Base-by-base conservation (phyloP, 2,113 vertebrate genomes). In the Scophthalmus maximus region DNA sequence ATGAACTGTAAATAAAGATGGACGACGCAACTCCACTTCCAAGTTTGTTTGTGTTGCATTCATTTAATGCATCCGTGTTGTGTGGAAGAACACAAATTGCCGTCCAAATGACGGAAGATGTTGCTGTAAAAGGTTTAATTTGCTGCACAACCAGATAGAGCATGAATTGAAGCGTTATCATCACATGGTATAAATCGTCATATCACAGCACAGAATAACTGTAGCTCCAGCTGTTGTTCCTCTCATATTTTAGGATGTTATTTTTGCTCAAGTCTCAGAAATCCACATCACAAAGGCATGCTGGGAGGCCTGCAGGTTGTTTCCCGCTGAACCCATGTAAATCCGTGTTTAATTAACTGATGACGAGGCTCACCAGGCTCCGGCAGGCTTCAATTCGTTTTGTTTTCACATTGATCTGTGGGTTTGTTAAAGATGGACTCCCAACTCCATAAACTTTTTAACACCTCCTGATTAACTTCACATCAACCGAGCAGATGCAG, bases 401-500 rank as follows among this genome's bases (percentile, higher is more conserved):
- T 26, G 64, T 26, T 51, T 59, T 56, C n/a, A 47, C 60, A 63
- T 34, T 26, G 77, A 73, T 76, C 18, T 15, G 64, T 12, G 32
- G 23, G 14, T 65, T 51, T 57, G 55, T 70, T 51, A 12, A 63
- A 47, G 52, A 44, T 26, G 34, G 23, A 74, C 26, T 11, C 15
- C 26, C 9, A 18, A 40, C 63, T 44, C 23, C 42, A 25, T 36
- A 1, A 23, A 67, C 40, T 9, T 40, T 84, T 66, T 55, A 55
- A 47, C 61, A 8, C 34, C 65, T 62, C 22, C 68, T 42, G 53
- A 84, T 80, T 65, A 70, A 74, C 68, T 65, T 62, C 55, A 57
- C 68, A 42, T 56, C 32, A 47, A 47, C 46, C 0, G 29, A 68
- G 47, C 25, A 62, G 55, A 29, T 6, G 2, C 27, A 38, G 61